Percentiles rank a stretch among this genome's conserved stretches.
These are phyloP conservation scores for Microcebus ravelobensis DNA, from an alignment of 2,113 vertebrate species.

Conservation along the genomic window DNA sequence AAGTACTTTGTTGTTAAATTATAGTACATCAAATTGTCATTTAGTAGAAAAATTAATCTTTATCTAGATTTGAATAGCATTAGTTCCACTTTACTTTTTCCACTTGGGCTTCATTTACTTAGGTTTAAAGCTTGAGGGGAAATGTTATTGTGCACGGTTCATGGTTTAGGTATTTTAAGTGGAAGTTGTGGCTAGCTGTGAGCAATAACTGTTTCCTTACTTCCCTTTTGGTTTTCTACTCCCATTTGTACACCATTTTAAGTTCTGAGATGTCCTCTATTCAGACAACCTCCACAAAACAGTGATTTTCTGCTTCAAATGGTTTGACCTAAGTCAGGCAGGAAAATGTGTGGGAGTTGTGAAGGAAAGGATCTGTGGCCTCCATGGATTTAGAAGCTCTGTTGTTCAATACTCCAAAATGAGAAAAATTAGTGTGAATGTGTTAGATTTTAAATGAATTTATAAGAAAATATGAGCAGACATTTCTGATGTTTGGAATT, in stretches of 20 bases:
- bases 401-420: not conserved
- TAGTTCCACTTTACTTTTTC: constrained; percentile 44
- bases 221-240: not conserved
- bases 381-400: not conserved
- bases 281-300: not conserved
- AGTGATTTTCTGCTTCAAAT: not conserved
- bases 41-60: constrained; percentile 47
- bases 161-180: not conserved
- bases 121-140: not conserved
- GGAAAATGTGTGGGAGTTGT: not conserved
- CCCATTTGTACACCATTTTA: not conserved
- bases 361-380: not conserved
- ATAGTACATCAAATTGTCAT: not conserved
- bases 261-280: not conserved
- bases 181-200: not conserved
- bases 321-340: not conserved
- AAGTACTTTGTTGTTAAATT: constrained; percentile 43
- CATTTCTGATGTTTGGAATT: not conserved
- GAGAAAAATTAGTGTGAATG: not conserved
- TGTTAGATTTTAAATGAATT: constrained; percentile 1
- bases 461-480: not conserved
- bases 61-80: constrained; percentile 16
- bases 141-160: not conserved
- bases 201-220: not conserved
- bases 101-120: not conserved